phyloP scores from a whole-genome alignment of 2,797 vertebrate species.

The Botia almorhae region DNA sequence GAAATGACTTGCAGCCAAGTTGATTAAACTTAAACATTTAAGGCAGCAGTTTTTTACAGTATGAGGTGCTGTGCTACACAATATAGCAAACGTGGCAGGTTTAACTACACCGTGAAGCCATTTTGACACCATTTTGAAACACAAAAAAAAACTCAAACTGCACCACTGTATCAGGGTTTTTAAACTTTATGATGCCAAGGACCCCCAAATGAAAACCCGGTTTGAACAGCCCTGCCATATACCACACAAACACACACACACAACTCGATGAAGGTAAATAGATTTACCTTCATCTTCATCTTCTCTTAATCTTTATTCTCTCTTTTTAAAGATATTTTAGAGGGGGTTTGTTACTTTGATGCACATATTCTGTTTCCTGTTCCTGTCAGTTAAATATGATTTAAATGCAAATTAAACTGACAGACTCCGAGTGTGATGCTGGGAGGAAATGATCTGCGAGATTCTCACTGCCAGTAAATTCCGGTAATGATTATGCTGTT shows the following conservation, averaged over 20 bases:
- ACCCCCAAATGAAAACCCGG: no score
- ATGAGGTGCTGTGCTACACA: no score
- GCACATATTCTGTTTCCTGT: constrained; percentile 22
- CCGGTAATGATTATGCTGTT: constrained; percentile 13
- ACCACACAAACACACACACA: background rate
- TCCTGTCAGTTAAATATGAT: constrained; percentile 35
- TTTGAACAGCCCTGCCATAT: background rate
- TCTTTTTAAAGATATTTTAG: constrained; percentile 21
- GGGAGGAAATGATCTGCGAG: constrained; percentile 27
- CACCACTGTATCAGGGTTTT: no score
- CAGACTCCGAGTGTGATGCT: constrained; percentile 33
- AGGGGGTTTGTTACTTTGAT: constrained; percentile 52
- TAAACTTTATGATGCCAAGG: no score
- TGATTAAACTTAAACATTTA: no score
- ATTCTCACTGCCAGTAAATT: constrained; percentile 24
- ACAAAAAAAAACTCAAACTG: no score
- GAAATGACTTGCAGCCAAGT: no score
- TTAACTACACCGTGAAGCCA: no score
- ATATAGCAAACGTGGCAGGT: no score
- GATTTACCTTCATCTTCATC: constrained; percentile 7
- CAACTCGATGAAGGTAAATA: constrained; percentile 25
- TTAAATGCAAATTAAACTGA: constrained; percentile 49
- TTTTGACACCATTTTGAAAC: no score
- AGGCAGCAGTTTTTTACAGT: no score
- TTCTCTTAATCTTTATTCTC: background rate